Evolutionary conservation across 2,113 vertebrate species (phyloP), one percentile per base, ranked within the genome.

Genomic region (Xiphophorus maculatus): DNA sequence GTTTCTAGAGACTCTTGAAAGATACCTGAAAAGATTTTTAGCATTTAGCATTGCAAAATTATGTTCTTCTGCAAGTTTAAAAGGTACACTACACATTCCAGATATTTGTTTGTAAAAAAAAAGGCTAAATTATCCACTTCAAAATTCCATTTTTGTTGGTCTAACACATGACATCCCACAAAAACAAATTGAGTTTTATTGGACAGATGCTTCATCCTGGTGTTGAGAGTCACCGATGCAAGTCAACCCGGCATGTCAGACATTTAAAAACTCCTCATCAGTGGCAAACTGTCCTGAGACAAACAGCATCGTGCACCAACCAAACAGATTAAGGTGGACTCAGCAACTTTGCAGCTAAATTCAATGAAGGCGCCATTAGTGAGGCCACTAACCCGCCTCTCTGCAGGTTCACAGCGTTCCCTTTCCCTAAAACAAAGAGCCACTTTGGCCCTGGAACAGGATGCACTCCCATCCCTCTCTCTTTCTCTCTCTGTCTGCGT

Each of bases 321-420:
- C 72, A 32, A 17, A 66, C 75, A 66, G 68, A 12, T 76, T 74
- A 64, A 37, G 40, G 48, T 58, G 71, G 72, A 74, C 65, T 72
- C 69, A 44, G 77, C 54, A 48, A 48, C n/a, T 63, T 66, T 42
- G 17, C 30, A 69, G 61, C 30, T 73, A 78, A 71, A 71, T 27
- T 65, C 11, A 81, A 2, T 86, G 77, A 81, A 82, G 68, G 64
- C 69, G 48, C 71, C 30, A 63, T 85, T 76, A 79, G 73, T 17
- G 29, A 64, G 82, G 63, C 68, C 54, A 88, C 72, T 44, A 73
- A 60, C 69, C 72, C 84, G 81, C 70, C 69, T 80, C 48, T 33
- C 87, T 70, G 80, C 83, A 87, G 89, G 89, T 91, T 91, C 93
- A 90, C 89, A 90, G 54, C 90, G 83, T 91, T 93, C 91, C 83